These are phyloP conservation scores for Chloropsis hardwickii DNA, from an alignment of 2,113 vertebrate genomes.

Conservation along the genomic window DNA sequence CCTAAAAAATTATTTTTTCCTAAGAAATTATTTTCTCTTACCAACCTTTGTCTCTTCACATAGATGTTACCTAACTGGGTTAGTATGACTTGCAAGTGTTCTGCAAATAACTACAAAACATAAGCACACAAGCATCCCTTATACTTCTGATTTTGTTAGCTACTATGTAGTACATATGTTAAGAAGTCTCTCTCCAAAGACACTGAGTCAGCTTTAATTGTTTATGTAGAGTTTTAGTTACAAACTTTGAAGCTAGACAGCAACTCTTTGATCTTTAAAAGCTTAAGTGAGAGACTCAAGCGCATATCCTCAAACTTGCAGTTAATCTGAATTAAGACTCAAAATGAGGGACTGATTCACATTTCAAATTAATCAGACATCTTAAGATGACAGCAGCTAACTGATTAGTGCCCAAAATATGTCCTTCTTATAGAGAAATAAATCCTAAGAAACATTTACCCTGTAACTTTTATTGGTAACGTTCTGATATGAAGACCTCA, in stretches of 20 bases:
- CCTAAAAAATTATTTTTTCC: not conserved
- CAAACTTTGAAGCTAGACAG: constrained; percentile 23
- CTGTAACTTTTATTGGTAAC: not conserved
- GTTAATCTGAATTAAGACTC: constrained; percentile 48
- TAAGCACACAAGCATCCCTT: not conserved
- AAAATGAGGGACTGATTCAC: not conserved
- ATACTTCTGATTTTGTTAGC: not conserved
- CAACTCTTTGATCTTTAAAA: constrained; percentile 42
- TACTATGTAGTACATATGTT: not conserved
- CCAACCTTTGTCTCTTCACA: not conserved
- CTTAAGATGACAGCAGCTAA: constrained; percentile 32
- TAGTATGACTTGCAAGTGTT: not conserved
- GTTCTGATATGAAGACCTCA: not conserved
- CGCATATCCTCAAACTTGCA: not conserved
- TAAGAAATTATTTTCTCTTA: not conserved
- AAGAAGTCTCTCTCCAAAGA: not conserved
- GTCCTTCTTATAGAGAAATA: not conserved
- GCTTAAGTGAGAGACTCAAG: not conserved
- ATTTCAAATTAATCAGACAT: constrained; percentile 4
- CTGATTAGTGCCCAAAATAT: not conserved
- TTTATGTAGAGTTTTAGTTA: constrained; percentile 11
- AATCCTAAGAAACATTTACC: not conserved
- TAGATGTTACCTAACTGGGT: not conserved
- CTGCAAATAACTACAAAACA: not conserved
- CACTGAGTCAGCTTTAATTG: constrained; percentile 9